Conservation (phyloP, 2,888 invertebrate genomes). For the Meiosimyza decipiens region DNA sequence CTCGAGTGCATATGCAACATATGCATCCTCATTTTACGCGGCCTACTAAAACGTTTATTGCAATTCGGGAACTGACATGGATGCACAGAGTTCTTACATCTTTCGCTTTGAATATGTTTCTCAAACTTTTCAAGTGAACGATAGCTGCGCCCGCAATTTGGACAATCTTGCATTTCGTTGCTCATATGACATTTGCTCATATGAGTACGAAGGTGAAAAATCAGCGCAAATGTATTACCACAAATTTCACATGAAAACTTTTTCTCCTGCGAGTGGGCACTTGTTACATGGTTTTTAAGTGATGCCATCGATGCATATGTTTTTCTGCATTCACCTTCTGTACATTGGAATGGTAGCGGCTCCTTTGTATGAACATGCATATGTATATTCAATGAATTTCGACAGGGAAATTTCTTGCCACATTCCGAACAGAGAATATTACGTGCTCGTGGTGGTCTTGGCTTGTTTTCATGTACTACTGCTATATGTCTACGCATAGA, state of each 20-base stretch:
- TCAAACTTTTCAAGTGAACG: conserved; percentile 43
- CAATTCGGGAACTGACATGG: conserved; percentile 40
- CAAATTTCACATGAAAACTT: conserved; percentile 32
- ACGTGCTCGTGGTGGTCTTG: conserved; percentile 16
- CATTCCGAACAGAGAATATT: conserved; percentile 36
- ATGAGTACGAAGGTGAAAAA: conserved; percentile 39
- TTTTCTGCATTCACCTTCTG: conserved; percentile 24
- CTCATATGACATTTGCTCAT: conserved; percentile 42
- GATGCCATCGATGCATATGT: conserved; percentile 29
- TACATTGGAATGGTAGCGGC: conserved; percentile 23
- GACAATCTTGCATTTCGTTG: conserved; percentile 41
- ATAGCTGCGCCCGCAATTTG: conserved; percentile 42
- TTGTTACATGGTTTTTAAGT: conserved; percentile 30
- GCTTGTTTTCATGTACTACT: conserved; percentile 30
- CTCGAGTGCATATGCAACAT: conserved; percentile 40
- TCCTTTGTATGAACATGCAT: conserved; percentile 27
- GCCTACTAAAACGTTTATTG: conserved; percentile 41
- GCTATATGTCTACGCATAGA: conserved; percentile 34
- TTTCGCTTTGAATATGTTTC: conserved; percentile 43
- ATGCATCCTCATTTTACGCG: conserved; percentile 42
- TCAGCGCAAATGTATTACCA: conserved; percentile 35
- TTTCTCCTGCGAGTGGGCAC: conserved; percentile 29
- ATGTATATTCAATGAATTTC: conserved; percentile 20
- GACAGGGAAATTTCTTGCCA: conserved; percentile 36
- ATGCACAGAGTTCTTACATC: conserved; percentile 36